These are phyloP conservation scores for Musca vetustissima DNA, from an alignment of 1,140 invertebrate genomes.

Conservation along the genomic window DNA sequence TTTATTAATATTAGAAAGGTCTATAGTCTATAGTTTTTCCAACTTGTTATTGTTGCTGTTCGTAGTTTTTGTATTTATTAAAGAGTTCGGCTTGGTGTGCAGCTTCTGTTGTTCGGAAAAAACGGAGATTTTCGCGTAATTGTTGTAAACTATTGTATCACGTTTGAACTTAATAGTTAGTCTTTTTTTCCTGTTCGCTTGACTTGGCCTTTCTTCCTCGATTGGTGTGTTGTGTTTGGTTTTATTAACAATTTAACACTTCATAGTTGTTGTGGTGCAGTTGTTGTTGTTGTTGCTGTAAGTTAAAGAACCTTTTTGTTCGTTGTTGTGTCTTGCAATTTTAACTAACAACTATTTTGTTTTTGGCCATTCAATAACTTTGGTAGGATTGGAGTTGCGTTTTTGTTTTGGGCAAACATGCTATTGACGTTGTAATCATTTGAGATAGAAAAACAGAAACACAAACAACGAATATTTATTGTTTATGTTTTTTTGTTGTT, in stretches of 20 bases:
- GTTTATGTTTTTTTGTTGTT: no score
- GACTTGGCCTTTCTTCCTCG: background rate
- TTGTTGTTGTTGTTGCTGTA: background rate
- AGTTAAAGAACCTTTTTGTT: no score
- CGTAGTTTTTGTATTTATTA: background rate
- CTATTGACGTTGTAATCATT: no score
- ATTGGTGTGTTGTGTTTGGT: background rate
- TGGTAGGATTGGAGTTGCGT: no score
- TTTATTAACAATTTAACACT: constrained; percentile 24
- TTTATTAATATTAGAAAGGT: constrained; percentile 18
- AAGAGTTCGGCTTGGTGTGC: no score
- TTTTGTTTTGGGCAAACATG: no score
- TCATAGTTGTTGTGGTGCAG: background rate
- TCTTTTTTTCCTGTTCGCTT: background rate
- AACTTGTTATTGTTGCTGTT: background rate
- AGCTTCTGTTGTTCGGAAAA: no score
- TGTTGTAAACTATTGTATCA: constrained; percentile 23
- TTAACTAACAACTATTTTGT: no score
- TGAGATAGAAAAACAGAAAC: no score
- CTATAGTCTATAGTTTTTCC: background rate
- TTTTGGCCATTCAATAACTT: no score
- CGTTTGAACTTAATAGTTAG: constrained; percentile 22
- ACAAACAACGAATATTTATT: no score
- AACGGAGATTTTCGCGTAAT: background rate
- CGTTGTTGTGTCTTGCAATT: no score